A percentile compares a stretch with the other conserved stretches of the same genome.
Evolutionary conservation across 2,113 vertebrate genomes (phyloP).

Genomic region (Morphnarchus princeps): DNA sequence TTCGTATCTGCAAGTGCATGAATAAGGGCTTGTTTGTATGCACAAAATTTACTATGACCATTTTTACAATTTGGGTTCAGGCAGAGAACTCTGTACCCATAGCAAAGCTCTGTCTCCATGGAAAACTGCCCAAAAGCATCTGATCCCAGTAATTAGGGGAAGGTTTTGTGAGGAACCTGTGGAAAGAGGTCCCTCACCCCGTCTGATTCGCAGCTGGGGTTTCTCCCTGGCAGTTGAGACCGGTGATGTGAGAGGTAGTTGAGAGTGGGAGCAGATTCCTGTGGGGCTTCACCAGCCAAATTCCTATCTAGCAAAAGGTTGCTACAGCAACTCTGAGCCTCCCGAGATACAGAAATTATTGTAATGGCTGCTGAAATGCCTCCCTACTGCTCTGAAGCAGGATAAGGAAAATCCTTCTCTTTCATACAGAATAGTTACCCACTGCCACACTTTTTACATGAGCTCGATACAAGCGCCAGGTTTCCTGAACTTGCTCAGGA

Average conservation of each 20-base stretch:
- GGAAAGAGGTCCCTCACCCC: not conserved
- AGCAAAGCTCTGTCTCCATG: not conserved
- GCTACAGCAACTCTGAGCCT: conserved; percentile 60
- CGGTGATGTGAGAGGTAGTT: conserved; percentile 45
- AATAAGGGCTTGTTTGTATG: not conserved
- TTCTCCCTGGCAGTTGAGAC: conserved; percentile 38
- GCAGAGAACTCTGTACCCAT: not conserved
- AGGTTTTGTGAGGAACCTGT: conserved; percentile 8
- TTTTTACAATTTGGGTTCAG: not conserved
- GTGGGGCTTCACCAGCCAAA: conserved; percentile 56
- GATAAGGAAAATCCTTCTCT: conserved; percentile 7
- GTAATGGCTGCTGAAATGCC: conserved; percentile 30
- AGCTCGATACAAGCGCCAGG: not conserved
- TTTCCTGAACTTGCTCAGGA: not conserved
- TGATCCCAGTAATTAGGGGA: not conserved
- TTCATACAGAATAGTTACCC: not conserved
- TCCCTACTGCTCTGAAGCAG: not conserved
- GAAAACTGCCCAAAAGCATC: not conserved
- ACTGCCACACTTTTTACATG: not conserved
- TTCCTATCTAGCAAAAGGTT: conserved; percentile 53
- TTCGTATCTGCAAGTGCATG: not conserved
- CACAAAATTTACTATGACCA: not conserved
- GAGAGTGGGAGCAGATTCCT: conserved; percentile 51
- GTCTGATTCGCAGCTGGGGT: not conserved
- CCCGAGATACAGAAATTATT: conserved; percentile 20